Percentiles rank a stretch among this genome's conserved stretches.
Conservation (phyloP, 1,140 invertebrate genomes). For the Wiebesia pumilae region DNA sequence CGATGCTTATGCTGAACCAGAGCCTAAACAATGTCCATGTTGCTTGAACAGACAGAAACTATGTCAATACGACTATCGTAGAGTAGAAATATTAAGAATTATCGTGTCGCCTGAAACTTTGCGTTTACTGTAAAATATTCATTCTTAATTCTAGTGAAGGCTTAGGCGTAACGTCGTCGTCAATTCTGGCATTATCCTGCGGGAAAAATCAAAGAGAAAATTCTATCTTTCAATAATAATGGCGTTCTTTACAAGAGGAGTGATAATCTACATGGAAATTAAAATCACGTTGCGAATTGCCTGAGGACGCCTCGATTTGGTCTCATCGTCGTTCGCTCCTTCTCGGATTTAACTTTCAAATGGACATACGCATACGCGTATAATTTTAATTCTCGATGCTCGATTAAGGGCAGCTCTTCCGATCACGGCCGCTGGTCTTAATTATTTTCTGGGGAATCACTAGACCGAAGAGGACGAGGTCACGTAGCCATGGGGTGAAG, state of each 20-base stretch:
- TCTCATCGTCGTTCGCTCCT: background rate
- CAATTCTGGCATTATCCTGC: background rate
- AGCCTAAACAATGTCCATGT: too few species aligned
- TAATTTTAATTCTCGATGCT: slow-evolving; percentile 62
- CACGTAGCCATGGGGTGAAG: background rate
- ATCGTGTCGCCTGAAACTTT: too few species aligned
- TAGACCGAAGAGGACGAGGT: slow-evolving; percentile 4
- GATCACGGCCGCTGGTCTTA: slow-evolving; percentile 51
- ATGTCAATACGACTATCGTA: too few species aligned
- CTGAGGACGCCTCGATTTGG: background rate
- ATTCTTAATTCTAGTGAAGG: background rate
- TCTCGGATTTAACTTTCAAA: slow-evolving; percentile 60
- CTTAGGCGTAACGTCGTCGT: background rate
- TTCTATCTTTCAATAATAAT: background rate
- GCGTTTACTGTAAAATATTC: background rate
- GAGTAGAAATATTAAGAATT: too few species aligned
- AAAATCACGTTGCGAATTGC: background rate
- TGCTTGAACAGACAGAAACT: too few species aligned
- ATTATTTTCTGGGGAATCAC: slow-evolving; percentile 56
- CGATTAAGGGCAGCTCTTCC: slow-evolving; percentile 28
- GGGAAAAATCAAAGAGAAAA: slow-evolving; percentile 15
- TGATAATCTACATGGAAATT: slow-evolving; percentile 9
- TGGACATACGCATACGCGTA: slow-evolving; percentile 51
- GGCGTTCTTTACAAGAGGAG: background rate
- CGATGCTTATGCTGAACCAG: too few species aligned